These are phyloP conservation scores for Atherinomorus stipes DNA, from an alignment of 2,113 vertebrate genomes.

Conservation along the genomic window DNA sequence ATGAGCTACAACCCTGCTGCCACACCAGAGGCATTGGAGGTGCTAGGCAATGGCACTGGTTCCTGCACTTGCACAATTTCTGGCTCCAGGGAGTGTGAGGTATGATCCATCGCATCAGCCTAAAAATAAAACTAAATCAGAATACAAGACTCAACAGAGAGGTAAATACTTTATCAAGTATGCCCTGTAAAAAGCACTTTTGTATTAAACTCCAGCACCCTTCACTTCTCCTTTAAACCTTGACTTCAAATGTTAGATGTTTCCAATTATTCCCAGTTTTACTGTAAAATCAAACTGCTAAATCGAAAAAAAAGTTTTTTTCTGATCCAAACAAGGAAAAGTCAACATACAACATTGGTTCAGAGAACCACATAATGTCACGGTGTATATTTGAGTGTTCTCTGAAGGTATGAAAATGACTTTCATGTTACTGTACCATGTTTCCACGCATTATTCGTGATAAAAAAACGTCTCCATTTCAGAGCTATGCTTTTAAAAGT, in stretches of 20 bases:
- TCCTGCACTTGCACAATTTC: conserved; percentile 99
- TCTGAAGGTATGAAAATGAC: conserved; percentile 28
- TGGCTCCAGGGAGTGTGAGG: conserved; percentile 99
- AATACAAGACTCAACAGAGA: conserved; percentile 90
- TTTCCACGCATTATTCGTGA: conserved; percentile 11
- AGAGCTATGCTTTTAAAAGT: too few species aligned
- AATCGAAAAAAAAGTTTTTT: conserved; percentile 14
- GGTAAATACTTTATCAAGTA: conserved; percentile 90
- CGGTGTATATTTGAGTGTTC: conserved; percentile 1
- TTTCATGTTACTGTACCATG: conserved; percentile 21
- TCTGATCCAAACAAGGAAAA: conserved; percentile 29
- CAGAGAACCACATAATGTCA: conserved; percentile 25
- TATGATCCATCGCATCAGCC: conserved; percentile 92
- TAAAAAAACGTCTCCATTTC: not conserved
- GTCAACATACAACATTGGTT: conserved; percentile 27
- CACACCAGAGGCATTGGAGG: conserved; percentile 96
- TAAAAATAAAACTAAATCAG: conserved; percentile 85
- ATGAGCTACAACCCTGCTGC: conserved; percentile 99
- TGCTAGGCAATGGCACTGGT: conserved; percentile 96
- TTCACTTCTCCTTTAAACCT: conserved; percentile 53
- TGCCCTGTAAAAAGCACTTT: conserved; percentile 53
- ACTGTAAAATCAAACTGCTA: conserved; percentile 11
- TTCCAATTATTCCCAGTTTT: conserved; percentile 71
- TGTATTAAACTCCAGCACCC: conserved; percentile 62
- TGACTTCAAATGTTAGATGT: conserved; percentile 47